These are phyloP conservation scores for Plebejus anna DNA, from an alignment of 2,888 invertebrate species.

Conservation along the genomic window DNA sequence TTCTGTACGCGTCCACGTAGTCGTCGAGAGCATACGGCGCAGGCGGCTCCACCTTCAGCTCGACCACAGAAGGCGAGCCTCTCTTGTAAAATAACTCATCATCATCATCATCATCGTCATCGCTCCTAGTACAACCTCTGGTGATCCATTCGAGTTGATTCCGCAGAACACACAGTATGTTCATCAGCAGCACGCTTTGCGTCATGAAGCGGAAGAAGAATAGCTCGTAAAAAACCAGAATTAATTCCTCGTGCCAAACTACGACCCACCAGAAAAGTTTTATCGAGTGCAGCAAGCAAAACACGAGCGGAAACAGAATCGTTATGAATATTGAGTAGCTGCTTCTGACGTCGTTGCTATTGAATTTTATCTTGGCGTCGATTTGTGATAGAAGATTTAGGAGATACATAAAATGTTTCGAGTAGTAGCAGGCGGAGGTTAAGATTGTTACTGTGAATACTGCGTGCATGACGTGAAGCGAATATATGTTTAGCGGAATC, in stretches of 20 bases:
- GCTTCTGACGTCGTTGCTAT: neutral
- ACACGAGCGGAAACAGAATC: neutral
- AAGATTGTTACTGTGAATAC: neutral
- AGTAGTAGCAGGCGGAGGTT: neutral
- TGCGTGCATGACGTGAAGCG: neutral
- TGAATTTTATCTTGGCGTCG: neutral
- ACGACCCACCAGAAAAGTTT: neutral
- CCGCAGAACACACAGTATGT: neutral
- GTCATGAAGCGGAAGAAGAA: neutral
- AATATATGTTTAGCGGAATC: neutral
- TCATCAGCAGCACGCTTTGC: neutral
- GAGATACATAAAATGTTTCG: neutral
- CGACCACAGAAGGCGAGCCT: neutral
- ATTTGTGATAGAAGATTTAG: neutral
- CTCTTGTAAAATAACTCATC: neutral
- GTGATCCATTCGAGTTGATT: neutral
- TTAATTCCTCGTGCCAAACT: neutral
- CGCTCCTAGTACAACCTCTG: neutral
- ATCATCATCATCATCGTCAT: neutral
- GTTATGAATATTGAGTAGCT: neutral
- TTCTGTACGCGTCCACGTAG: conserved; percentile 3
- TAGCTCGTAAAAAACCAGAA: neutral
- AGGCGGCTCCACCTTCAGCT: neutral
- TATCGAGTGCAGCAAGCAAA: neutral
- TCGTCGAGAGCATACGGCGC: neutral